Conservation (phyloP, 2,888 invertebrate genomes). For the Lasius fuliginosus region DNA sequence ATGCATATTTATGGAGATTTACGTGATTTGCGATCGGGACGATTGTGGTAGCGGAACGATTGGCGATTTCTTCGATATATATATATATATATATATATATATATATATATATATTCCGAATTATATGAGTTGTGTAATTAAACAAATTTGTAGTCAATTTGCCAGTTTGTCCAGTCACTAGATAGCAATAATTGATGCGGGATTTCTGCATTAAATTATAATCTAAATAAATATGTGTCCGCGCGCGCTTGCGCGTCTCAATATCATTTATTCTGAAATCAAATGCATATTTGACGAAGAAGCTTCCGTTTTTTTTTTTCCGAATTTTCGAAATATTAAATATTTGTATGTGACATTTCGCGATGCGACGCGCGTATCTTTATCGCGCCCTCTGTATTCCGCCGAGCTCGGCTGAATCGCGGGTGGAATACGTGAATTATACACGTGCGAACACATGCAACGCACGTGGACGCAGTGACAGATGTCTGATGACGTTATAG, state of each 20-base stretch:
- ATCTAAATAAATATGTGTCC: background rate
- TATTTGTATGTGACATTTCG: background rate
- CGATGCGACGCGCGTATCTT: background rate
- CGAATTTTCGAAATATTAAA: background rate
- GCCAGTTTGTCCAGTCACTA: background rate
- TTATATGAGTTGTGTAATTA: conserved; percentile 28
- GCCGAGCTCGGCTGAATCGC: background rate
- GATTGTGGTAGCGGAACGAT: background rate
- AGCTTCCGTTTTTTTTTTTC: background rate
- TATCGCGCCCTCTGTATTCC: background rate
- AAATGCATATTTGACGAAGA: background rate
- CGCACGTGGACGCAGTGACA: conserved; percentile 39
- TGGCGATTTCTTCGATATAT: conserved; percentile 42
- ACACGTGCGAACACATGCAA: background rate
- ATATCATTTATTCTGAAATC: background rate
- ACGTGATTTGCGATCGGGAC: conserved; percentile 27
- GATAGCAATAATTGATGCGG: conserved; percentile 33
- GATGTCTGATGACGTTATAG: conserved; percentile 54
- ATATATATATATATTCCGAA: conserved; percentile 6
- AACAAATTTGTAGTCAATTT: conserved; percentile 44
- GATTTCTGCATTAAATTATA: background rate
- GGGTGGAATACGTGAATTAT: background rate
- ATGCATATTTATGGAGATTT: conserved; percentile 56
- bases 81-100: background rate
- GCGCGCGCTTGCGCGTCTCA: background rate